Conservation (phyloP, 2,113 vertebrate species). For the Ceyx cyanopectus region DNA sequence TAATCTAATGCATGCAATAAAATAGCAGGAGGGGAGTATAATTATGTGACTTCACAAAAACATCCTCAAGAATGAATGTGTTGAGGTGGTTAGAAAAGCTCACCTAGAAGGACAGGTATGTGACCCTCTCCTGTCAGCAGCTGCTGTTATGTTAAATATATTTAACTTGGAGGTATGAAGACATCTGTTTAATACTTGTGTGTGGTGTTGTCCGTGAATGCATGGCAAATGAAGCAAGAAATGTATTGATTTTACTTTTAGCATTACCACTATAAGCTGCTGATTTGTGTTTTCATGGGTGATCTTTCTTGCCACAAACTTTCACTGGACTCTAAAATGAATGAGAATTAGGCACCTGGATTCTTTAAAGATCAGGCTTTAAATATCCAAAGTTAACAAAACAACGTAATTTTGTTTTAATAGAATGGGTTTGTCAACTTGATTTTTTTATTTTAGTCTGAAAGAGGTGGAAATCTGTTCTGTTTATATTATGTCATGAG, state of each 20-base stretch:
- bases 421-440: neutral
- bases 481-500: neutral
- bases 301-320: neutral
- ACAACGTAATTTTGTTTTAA: neutral
- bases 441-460: neutral
- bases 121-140: neutral
- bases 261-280: neutral
- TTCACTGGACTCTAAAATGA: neutral
- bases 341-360: neutral
- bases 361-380: neutral
- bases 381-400: neutral
- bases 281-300: neutral
- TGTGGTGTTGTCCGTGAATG: neutral
- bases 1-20: neutral
- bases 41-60: slow-evolving; percentile 24
- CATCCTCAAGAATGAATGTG: neutral
- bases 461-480: neutral
- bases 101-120: neutral
- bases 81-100: neutral
- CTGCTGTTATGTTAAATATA: too few relatives aligned
- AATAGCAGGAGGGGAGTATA: neutral
- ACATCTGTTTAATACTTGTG: neutral
- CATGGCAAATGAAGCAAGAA: neutral
- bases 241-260: neutral
- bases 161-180: neutral